Evolutionary conservation across 1,140 invertebrate species (phyloP).

Genomic region (Plutomurus gul): DNA sequence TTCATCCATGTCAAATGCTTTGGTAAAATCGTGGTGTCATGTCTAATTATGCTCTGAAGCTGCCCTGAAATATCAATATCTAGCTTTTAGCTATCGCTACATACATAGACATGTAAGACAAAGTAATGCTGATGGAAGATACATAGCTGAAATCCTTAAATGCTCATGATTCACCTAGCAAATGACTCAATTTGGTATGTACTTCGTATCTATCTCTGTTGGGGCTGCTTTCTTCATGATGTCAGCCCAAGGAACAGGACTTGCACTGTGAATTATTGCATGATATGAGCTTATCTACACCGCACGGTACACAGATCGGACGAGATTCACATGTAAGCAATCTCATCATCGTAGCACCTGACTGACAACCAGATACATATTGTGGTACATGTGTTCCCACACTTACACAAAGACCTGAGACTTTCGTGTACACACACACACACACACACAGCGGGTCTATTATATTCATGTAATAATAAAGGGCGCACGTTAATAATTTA

Average conservation of each 20-base stretch:
- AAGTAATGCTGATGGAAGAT: neutral
- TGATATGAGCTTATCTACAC: neutral
- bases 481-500: too few relatives aligned
- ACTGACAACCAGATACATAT: neutral
- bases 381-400: too few relatives aligned
- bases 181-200: neutral
- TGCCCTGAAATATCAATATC: neutral
- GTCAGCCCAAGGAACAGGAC: neutral
- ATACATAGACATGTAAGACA: neutral
- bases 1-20: too few relatives aligned
- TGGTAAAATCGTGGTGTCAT: too few relatives aligned
- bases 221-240: neutral
- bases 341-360: neutral
- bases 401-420: too few relatives aligned
- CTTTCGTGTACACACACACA: too few relatives aligned
- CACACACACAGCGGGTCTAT: too few relatives aligned
- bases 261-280: neutral
- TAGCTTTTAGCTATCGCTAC: neutral
- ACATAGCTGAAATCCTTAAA: constrained; percentile 1
- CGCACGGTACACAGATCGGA: neutral
- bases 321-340: neutral
- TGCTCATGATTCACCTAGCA: neutral
- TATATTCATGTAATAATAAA: too few relatives aligned
- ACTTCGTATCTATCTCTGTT: neutral
- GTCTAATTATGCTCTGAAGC: too few relatives aligned